These are phyloP conservation scores for Ditula angustiorana DNA, from an alignment of 2,888 invertebrate genomes.

Conservation along the genomic window DNA sequence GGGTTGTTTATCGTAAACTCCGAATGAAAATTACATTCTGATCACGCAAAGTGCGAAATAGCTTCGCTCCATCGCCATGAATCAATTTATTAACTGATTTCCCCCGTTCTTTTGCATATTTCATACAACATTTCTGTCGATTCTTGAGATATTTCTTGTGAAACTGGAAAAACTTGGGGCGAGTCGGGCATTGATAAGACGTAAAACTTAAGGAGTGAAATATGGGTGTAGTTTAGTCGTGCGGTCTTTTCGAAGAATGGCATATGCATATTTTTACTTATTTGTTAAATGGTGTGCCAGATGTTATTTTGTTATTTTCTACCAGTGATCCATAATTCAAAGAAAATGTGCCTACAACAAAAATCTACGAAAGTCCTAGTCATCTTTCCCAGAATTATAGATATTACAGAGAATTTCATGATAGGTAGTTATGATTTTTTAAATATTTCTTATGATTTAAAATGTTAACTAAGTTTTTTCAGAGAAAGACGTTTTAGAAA, in stretches of 20 bases:
- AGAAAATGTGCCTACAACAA: no score
- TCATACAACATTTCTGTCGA: slow-evolving; percentile 44
- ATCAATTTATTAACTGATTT: slow-evolving; percentile 52
- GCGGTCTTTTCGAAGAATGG: slow-evolving; percentile 5
- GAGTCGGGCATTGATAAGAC: slow-evolving; percentile 18
- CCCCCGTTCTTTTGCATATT: slow-evolving; percentile 35
- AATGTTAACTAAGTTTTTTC: no score
- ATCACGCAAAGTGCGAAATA: slow-evolving; percentile 36
- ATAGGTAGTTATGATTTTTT: no score
- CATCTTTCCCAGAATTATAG: no score
- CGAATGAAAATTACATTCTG: slow-evolving; percentile 34
- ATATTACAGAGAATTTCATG: no score
- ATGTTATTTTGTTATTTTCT: no score
- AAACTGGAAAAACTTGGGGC: slow-evolving; percentile 29
- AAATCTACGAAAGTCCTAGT: no score
- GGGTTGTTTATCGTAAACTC: slow-evolving; percentile 33
- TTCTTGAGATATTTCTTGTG: slow-evolving; percentile 42
- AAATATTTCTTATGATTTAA: no score
- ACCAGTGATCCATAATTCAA: no score
- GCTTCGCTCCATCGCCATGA: slow-evolving; percentile 48
- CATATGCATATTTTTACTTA: background rate
- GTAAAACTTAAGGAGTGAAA: slow-evolving; percentile 22
- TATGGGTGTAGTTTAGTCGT: slow-evolving; percentile 27
- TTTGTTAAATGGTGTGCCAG: no score
- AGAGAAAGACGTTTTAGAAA: no score